Conservation (phyloP, 2,888 invertebrate genomes). For the Lamellibrachia columna region DNA sequence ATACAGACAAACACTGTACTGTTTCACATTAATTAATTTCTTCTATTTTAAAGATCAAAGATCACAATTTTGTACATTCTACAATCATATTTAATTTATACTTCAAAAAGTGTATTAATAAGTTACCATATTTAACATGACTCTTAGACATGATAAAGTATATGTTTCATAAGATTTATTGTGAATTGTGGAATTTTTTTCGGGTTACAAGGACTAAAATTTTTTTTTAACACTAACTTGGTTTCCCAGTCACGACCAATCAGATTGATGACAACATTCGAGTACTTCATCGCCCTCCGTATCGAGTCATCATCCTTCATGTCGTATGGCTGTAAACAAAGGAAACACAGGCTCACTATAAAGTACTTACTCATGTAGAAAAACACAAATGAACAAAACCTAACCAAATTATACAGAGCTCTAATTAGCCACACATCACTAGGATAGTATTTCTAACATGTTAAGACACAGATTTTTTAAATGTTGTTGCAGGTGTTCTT, state of each 20-base stretch:
- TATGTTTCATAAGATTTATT: background rate
- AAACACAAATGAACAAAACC: background rate
- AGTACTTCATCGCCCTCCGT: conserved; percentile 81
- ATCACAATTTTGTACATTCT: too few relatives aligned
- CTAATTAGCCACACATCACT: background rate
- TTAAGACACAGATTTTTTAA: too few relatives aligned
- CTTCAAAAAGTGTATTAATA: too few relatives aligned
- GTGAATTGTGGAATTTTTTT: background rate
- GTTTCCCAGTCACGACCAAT: conserved; percentile 93
- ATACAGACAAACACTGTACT: too few relatives aligned
- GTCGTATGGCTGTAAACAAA: conserved; percentile 77
- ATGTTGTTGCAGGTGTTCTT: background rate
- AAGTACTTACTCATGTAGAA: background rate
- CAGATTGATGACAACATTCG: conserved; percentile 95
- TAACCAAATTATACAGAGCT: background rate
- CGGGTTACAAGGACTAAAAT: background rate
- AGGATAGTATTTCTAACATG: background rate
- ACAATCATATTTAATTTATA: too few relatives aligned
- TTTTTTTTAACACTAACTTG: conserved; percentile 66
- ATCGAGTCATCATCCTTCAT: conserved; percentile 87
- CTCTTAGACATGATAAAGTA: too few relatives aligned
- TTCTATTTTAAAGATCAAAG: too few relatives aligned
- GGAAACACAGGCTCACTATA: background rate
- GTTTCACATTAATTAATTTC: too few relatives aligned
- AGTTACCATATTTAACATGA: too few relatives aligned